Base-by-base conservation (phyloP, 2,888 invertebrate genomes). In the Rhagonycha fulva region DNA sequence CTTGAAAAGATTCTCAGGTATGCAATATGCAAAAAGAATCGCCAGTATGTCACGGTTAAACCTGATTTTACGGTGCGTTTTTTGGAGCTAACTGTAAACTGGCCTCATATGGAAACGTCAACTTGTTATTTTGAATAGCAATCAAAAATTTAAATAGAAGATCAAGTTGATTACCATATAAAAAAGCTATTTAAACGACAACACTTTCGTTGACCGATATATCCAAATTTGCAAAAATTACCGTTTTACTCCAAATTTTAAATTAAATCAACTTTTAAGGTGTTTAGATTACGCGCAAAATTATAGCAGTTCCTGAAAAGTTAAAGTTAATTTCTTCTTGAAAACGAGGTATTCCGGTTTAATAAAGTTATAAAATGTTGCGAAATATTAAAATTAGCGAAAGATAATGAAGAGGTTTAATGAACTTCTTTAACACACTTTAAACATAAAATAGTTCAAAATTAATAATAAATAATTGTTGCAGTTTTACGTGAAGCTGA, bases 281-380 rank as follows among this genome's bases (percentile, higher is more conserved):
- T 10, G 19, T 62, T 62, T 9, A 28, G 26, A 28, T 61, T 9
- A 61, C 61, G 14, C 12, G 14, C n/a, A 61, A 61, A n/a, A 61
- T 61, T n/a, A 9, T n/a, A 62, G 10, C 12, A 63, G 23, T 7
- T 24, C n/a, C 3, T 63, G 24, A 12, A n/a, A 23, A 23, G 23
- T 62, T 63, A 24, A 23, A 23, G 23, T 62, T 63, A 24, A 47
- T 9, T 28, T 28, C 28, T 28, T 5, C 2, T 19, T 62, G 60
- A 63, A 76, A 70, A 74, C 76, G 67, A 62, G 76, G 70, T 72
- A 72, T 74, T 74, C 77, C 77, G 74, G 77, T 77, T 77, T 77
- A 71, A n/a, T 32, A n/a, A 14, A 71, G 71, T 77, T 71, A 32
- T 74, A 74, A 47, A 74, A 74, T 63, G 47, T 74, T 68, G 28